Conservation (phyloP, 2,888 invertebrate species). For the Podabrus alpinus region DNA sequence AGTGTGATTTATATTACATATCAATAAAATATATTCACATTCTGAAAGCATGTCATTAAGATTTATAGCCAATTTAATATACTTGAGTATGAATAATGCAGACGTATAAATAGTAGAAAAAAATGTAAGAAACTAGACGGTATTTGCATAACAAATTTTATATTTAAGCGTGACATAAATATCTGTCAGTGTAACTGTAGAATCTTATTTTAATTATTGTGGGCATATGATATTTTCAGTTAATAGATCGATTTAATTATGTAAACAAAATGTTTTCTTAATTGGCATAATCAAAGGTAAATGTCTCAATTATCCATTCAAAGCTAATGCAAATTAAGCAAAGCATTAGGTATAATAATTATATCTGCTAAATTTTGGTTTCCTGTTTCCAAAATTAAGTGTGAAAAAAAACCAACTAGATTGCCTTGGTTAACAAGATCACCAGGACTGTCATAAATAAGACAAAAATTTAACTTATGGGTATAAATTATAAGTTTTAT, state of each 20-base stretch:
- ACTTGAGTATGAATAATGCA: constrained; percentile 5
- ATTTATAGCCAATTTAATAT: constrained; percentile 4
- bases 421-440: not conserved
- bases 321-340: not conserved
- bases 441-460: not conserved
- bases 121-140: constrained; percentile 2
- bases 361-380: not conserved
- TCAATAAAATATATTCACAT: constrained; percentile 3
- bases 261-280: not conserved
- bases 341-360: too few relatives aligned
- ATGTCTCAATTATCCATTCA: not conserved
- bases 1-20: constrained; percentile 3
- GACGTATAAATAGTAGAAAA: constrained; percentile 1
- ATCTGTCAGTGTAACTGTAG: constrained; percentile 1
- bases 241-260: not conserved
- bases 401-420: not conserved
- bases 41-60: constrained; percentile 2
- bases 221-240: not conserved
- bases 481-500: constrained; percentile 3
- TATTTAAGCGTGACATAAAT: constrained; percentile 4
- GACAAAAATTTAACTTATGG: not conserved
- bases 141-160: constrained; percentile 5
- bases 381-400: not conserved
- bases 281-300: not conserved
- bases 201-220: not conserved